phyloP scores from a whole-genome alignment of 53 echinoderm and acorn worm species.

The Echinarachnius parma region DNA sequence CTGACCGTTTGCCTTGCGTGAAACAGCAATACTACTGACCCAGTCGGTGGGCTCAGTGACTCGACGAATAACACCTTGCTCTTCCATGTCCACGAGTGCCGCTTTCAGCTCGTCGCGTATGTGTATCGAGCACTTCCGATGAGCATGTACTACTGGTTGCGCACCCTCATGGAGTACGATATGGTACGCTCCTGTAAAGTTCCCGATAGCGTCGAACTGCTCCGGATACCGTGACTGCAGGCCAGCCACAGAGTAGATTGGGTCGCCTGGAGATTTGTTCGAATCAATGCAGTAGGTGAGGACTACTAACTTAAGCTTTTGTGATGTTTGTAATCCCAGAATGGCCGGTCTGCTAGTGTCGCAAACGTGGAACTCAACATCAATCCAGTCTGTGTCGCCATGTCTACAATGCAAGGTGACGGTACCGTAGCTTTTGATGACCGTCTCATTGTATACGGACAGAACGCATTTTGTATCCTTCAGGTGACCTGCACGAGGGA shows the following conservation, averaged over 20 bases:
- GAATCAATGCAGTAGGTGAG: constrained; percentile 24
- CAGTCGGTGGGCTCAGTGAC: constrained; percentile 71
- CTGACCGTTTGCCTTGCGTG: constrained; percentile 51
- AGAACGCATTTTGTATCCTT: constrained; percentile 27
- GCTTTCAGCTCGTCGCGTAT: constrained; percentile 53
- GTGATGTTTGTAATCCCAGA: constrained; percentile 37
- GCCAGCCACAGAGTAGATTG: constrained; percentile 4
- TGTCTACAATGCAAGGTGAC: too few relatives aligned
- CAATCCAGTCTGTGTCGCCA: constrained; percentile 10
- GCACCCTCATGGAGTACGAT: constrained; percentile 28
- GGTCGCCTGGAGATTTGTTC: neutral
- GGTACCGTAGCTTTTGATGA: constrained; percentile 40
- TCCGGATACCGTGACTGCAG: constrained; percentile 45
- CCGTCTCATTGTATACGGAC: constrained; percentile 47
- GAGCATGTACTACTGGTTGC: constrained; percentile 15
- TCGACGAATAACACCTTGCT: constrained; percentile 44
- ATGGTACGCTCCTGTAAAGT: constrained; percentile 45
- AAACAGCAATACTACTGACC: constrained; percentile 51
- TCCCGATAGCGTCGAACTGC: constrained; percentile 53
- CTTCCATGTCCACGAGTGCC: constrained; percentile 53
- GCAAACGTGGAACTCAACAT: constrained; percentile 36
- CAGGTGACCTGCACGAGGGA: constrained; percentile 12
- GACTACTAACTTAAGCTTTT: constrained; percentile 17
- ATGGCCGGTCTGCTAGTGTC: constrained; percentile 48
- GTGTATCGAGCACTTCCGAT: constrained; percentile 49